Percentiles rank a stretch among this genome's conserved stretches.
These are phyloP conservation scores for Drosophila niveifrons DNA, from an alignment of 2,888 invertebrate genomes.

Conservation along the genomic window DNA sequence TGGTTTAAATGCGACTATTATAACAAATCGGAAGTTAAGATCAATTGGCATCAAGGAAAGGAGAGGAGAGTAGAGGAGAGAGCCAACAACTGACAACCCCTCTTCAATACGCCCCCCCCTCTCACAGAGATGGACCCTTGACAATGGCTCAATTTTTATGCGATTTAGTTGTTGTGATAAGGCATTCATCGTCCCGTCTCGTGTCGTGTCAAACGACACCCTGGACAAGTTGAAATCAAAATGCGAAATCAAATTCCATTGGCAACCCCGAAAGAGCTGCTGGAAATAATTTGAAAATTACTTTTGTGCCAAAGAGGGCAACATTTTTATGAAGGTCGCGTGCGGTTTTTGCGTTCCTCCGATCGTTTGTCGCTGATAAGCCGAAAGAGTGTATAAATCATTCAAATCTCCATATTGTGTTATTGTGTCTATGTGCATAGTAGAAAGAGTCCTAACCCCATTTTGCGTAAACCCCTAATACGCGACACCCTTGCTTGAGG, in stretches of 20 bases:
- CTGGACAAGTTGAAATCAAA: conserved; percentile 53
- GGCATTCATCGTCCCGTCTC: conserved; percentile 51
- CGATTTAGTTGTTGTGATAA: conserved; percentile 79
- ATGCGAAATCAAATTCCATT: conserved; percentile 59
- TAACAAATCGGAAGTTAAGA: conserved; percentile 62
- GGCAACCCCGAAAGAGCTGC: conserved; percentile 47
- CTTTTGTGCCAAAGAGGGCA: conserved; percentile 58
- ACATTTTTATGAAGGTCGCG: conserved; percentile 83
- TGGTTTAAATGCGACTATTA: conserved; percentile 74
- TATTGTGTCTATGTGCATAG: too few species aligned
- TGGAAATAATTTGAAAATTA: conserved; percentile 78
- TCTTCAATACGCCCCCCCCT: too few species aligned
- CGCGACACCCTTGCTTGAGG: conserved; percentile 22
- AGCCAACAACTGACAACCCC: neutral
- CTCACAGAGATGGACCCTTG: conserved; percentile 56
- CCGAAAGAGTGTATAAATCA: conserved; percentile 65
- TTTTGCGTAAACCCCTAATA: conserved; percentile 52
- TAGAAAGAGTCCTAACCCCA: conserved; percentile 33
- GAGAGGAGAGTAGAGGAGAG: too few species aligned
- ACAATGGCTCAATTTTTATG: conserved; percentile 80
- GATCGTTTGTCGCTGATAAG: conserved; percentile 59
- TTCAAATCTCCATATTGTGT: conserved; percentile 65
- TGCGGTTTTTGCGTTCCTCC: conserved; percentile 70
- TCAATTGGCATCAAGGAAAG: conserved; percentile 26
- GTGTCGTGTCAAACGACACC: conserved; percentile 62